Evolutionary conservation across 2,113 vertebrate species (phyloP).

Genomic region (Beaufortia kweichowensis): DNA sequence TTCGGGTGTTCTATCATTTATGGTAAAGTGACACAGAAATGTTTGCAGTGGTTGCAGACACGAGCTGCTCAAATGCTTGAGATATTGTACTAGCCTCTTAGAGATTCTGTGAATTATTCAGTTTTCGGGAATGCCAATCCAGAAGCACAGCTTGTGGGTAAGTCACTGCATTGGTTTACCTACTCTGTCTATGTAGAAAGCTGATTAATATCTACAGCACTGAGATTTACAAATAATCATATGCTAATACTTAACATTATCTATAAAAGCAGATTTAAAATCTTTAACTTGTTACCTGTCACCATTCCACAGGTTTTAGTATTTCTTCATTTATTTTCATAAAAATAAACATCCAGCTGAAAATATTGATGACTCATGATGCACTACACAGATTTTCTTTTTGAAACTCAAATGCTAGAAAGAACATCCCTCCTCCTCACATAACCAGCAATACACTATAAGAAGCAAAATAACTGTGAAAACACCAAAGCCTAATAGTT

Average conservation of each 20-base stretch:
- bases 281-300: too few relatives aligned
- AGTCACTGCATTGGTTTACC: slow-evolving; percentile 14
- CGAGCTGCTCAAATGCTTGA: slow-evolving; percentile 19
- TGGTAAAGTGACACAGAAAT: slow-evolving; percentile 48
- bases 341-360: too few relatives aligned
- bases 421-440: too few relatives aligned
- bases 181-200: background rate
- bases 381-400: too few relatives aligned
- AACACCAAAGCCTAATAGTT: too few relatives aligned
- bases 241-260: background rate
- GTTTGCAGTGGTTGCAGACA: slow-evolving; percentile 28
- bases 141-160: background rate
- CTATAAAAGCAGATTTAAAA: too few relatives aligned
- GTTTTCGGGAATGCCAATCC: slow-evolving; percentile 8
- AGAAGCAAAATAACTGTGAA: too few relatives aligned
- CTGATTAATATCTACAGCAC: background rate
- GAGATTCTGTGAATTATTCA: slow-evolving; percentile 29
- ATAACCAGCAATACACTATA: too few relatives aligned
- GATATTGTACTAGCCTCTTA: slow-evolving; percentile 1
- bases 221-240: background rate
- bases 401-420: too few relatives aligned
- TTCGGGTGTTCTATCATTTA: slow-evolving; percentile 44
- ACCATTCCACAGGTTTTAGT: too few relatives aligned
- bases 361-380: too few relatives aligned
- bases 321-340: too few relatives aligned